phyloP scores from a whole-genome alignment of 2,888 invertebrate genomes.

The Julus scanicus region DNA sequence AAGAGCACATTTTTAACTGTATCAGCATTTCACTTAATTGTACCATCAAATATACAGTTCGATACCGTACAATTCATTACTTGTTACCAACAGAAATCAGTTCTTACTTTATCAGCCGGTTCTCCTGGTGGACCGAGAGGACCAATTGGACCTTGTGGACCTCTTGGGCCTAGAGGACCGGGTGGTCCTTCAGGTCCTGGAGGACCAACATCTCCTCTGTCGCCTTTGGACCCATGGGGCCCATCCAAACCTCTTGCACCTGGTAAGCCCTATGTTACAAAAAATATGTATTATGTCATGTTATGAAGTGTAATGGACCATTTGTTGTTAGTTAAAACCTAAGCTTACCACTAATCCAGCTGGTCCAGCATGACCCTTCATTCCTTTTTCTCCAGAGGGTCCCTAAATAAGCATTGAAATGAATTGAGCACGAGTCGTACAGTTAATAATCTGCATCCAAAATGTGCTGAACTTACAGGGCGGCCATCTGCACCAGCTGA shows the following conservation, averaged over 20 bases:
- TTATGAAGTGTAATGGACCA: too few relatives aligned
- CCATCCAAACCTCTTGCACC: constrained; percentile 77
- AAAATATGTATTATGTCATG: not conserved
- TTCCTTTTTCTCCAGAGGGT: constrained; percentile 72
- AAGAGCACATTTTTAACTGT: not conserved
- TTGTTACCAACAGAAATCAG: too few relatives aligned
- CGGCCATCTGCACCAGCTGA: constrained; percentile 76
- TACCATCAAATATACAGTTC: too few relatives aligned
- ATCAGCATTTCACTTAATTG: not conserved
- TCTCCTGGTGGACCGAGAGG: constrained; percentile 82
- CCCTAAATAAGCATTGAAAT: constrained; percentile 58
- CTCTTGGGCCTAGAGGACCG: constrained; percentile 79
- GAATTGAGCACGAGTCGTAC: not conserved
- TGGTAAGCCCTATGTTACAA: constrained; percentile 71
- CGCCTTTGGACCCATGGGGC: constrained; percentile 78
- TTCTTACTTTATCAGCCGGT: constrained; percentile 75
- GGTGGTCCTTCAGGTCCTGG: constrained; percentile 81
- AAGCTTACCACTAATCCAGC: constrained; percentile 73
- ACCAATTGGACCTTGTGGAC: constrained; percentile 80
- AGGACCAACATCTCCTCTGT: constrained; percentile 76
- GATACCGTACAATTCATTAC: too few relatives aligned
- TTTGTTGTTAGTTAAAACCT: not conserved
- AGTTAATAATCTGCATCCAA: too few relatives aligned
- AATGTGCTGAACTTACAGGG: constrained; percentile 61
- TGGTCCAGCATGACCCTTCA: constrained; percentile 78